Evolutionary conservation across 2,888 invertebrate genomes (phyloP).

Genomic region (Torymus aiolomorphi): DNA sequence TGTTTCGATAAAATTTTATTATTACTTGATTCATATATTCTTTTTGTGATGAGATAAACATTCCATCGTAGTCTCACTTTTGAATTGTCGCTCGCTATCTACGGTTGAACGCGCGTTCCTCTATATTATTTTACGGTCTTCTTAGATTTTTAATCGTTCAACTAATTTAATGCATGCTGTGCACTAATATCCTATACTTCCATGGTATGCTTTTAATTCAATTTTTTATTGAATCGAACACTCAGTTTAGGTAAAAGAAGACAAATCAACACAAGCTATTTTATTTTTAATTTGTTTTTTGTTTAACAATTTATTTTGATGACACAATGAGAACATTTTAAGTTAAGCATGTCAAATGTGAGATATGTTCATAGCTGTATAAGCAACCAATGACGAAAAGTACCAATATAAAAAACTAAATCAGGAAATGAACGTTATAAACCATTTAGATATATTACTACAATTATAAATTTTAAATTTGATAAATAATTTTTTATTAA

Average conservation of each 20-base stretch:
- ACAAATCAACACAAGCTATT: slow-evolving; percentile 38
- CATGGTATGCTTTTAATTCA: slow-evolving; percentile 7
- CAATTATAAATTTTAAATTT: no score
- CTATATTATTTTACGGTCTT: slow-evolving; percentile 33
- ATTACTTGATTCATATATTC: slow-evolving; percentile 28
- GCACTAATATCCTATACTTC: slow-evolving; percentile 29
- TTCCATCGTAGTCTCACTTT: slow-evolving; percentile 31
- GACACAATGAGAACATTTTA: slow-evolving; percentile 25
- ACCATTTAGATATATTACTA: background rate
- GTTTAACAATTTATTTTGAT: slow-evolving; percentile 29
- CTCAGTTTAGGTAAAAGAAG: slow-evolving; percentile 39
- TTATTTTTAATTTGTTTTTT: slow-evolving; percentile 20
- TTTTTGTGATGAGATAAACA: slow-evolving; percentile 20
- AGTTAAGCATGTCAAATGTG: slow-evolving; percentile 17
- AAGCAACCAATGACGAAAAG: slow-evolving; percentile 25
- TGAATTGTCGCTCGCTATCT: slow-evolving; percentile 56
- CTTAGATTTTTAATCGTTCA: slow-evolving; percentile 16
- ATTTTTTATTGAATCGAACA: slow-evolving; percentile 21
- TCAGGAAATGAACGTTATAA: slow-evolving; percentile 29
- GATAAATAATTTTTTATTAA: slow-evolving; percentile 29
- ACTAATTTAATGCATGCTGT: slow-evolving; percentile 9
- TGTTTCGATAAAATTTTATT: slow-evolving; percentile 42
- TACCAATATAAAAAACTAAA: slow-evolving; percentile 38
- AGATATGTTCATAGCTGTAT: slow-evolving; percentile 48
- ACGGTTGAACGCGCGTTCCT: slow-evolving; percentile 21